Conservation (phyloP, 2,113 vertebrate genomes). For the Pedetes capensis region DNA sequence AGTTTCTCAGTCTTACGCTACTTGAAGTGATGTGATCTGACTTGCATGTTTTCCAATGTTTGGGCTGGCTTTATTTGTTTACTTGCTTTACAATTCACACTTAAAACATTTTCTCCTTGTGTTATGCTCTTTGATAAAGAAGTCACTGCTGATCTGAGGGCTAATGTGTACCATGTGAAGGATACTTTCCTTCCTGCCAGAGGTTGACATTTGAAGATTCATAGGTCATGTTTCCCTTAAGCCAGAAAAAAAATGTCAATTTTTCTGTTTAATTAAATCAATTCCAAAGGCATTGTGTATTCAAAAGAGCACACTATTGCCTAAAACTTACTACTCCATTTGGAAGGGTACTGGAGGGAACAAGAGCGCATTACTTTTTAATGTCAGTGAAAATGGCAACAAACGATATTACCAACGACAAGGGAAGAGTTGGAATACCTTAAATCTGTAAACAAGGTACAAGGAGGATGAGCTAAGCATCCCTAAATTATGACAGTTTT, state of each 20-base stretch:
- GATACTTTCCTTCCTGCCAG: conserved; percentile 1
- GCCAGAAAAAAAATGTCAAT: conserved; percentile 24
- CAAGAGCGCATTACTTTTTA: neutral
- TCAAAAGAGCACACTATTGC: neutral
- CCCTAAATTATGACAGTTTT: neutral
- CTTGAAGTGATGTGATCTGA: no score
- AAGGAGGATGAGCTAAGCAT: neutral
- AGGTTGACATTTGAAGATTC: conserved; percentile 72
- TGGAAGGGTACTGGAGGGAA: neutral
- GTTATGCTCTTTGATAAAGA: neutral
- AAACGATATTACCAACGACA: neutral
- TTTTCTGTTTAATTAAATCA: conserved; percentile 65
- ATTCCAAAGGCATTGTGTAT: neutral
- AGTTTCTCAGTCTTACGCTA: neutral
- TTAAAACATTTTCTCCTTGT: neutral
- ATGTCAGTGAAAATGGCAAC: neutral
- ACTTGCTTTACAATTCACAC: neutral
- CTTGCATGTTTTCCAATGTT: neutral
- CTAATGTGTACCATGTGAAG: conserved; percentile 14
- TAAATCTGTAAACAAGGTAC: neutral
- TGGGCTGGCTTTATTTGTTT: neutral
- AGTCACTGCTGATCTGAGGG: neutral
- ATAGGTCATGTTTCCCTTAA: conserved; percentile 63
- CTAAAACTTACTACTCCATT: neutral
- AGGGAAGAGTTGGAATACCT: no score